Conservation (phyloP, 2,888 invertebrate species). For the Agrochola circellaris region DNA sequence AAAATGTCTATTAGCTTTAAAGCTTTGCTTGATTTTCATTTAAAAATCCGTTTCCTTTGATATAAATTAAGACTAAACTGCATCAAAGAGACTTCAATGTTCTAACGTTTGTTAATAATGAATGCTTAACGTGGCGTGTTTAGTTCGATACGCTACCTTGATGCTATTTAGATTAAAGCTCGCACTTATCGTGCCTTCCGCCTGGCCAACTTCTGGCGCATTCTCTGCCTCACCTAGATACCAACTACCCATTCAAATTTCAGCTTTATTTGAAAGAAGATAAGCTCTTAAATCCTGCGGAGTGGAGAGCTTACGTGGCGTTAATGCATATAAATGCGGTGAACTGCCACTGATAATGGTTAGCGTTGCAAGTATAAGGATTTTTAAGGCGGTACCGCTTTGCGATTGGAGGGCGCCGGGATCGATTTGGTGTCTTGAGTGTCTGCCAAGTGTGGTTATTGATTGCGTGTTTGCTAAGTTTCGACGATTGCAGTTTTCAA, state of each 20-base stretch:
- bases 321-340: conserved; percentile 86
- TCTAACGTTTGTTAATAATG: conserved; percentile 61
- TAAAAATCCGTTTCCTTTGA: conserved; percentile 29
- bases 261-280: conserved; percentile 72
- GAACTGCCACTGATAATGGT: conserved; percentile 83
- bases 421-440: conserved; percentile 70
- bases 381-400: conserved; percentile 77
- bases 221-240: conserved; percentile 75
- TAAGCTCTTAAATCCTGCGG: conserved; percentile 69
- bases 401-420: conserved; percentile 60
- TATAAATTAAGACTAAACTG: conserved; percentile 49
- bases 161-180: conserved; percentile 88
- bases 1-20: conserved; percentile 28
- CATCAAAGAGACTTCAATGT: conserved; percentile 60
- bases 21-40: conserved; percentile 26
- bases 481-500: conserved; percentile 55
- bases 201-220: conserved; percentile 79
- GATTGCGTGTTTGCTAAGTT: conserved; percentile 49
- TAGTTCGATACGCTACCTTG: conserved; percentile 74
- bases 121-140: conserved; percentile 74
- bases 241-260: conserved; percentile 70
- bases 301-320: conserved; percentile 60
- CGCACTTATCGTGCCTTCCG: conserved; percentile 87
- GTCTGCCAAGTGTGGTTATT: conserved; percentile 68
- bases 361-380: conserved; percentile 74